Evolutionary conservation across 2,113 vertebrate species (phyloP).

Genomic region (Ptilorrhoa leucosticta): DNA sequence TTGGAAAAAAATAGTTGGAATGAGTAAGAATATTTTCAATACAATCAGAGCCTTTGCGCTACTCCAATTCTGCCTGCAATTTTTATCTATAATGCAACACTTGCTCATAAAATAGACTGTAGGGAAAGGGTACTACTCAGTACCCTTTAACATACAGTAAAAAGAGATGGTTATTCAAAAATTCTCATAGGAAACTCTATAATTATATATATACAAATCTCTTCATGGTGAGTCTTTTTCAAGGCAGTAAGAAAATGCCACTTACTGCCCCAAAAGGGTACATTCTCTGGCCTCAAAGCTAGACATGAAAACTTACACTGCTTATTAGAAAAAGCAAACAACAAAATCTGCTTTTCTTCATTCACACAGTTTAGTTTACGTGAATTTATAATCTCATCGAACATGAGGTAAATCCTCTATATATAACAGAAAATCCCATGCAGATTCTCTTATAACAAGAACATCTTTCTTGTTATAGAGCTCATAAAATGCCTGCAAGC

Average conservation of each 20-base stretch:
- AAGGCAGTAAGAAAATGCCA: not conserved
- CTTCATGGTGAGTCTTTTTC: not conserved
- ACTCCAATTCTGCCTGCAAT: not conserved
- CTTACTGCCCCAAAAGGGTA: not conserved
- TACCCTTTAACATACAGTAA: not conserved
- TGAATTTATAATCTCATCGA: constrained; percentile 20
- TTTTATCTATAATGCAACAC: not conserved
- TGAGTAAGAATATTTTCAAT: not conserved
- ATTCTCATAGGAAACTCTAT: not conserved
- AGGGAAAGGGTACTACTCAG: not conserved
- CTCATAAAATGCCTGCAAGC: not conserved
- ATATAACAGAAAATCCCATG: not conserved
- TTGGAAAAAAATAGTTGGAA: not conserved
- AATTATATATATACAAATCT: not conserved
- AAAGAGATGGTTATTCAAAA: not conserved
- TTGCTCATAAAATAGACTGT: not conserved
- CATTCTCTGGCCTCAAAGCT: not conserved
- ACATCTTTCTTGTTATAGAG: not conserved
- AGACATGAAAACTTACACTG: not conserved
- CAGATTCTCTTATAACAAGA: constrained; percentile 5
- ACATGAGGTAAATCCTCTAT: not conserved
- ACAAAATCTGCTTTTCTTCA: not conserved
- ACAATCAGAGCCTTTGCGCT: fast-evolving
- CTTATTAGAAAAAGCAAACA: not conserved
- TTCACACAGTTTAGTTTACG: not conserved